These are phyloP conservation scores for Laterallus jamaicensis DNA, from an alignment of 2,113 vertebrate species.

Conservation along the genomic window DNA sequence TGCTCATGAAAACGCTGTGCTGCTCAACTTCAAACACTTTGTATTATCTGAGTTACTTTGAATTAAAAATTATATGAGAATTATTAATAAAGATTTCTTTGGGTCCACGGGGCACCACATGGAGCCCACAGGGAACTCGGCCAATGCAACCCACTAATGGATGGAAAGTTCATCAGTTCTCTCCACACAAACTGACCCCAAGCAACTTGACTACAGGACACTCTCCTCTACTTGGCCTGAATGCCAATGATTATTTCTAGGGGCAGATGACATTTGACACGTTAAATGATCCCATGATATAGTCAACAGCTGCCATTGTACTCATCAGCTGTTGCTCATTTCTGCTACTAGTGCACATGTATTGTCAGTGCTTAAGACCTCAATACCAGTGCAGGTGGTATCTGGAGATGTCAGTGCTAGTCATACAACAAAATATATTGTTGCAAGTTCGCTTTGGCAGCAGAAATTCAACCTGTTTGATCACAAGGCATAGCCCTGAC, in stretches of 20 bases:
- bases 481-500: neutral
- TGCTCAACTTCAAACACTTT: neutral
- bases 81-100: neutral
- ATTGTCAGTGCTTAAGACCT: neutral
- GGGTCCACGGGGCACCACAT: neutral
- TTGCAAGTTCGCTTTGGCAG: neutral
- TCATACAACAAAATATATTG: neutral
- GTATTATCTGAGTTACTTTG: too few species aligned
- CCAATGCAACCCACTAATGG: neutral
- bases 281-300: neutral
- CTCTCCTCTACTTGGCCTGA: neutral
- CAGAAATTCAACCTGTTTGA: neutral
- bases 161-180: too few species aligned
- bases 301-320: neutral
- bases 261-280: neutral
- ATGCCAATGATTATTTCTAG: neutral
- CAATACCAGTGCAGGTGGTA: fast-evolving
- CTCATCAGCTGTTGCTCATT: neutral
- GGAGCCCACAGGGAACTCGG: neutral
- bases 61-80: neutral
- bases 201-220: neutral
- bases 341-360: fast-evolving
- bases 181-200: neutral
- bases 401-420: neutral
- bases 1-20: neutral